These are phyloP conservation scores for Ceramica pisi DNA, from an alignment of 2,888 invertebrate genomes.

Conservation along the genomic window DNA sequence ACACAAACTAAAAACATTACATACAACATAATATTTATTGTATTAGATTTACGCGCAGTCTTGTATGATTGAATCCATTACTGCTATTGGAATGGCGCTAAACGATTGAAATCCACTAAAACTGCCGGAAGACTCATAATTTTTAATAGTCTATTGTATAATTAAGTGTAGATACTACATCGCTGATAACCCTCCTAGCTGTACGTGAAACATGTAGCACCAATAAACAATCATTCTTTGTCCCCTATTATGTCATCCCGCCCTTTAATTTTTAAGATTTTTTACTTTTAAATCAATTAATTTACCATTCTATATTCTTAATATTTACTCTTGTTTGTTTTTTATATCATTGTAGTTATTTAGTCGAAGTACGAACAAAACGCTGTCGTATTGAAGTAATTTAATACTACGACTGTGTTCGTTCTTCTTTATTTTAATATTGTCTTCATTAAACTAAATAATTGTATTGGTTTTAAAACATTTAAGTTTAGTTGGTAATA, in stretches of 20 bases:
- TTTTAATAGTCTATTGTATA: constrained; percentile 47
- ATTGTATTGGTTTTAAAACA: constrained; percentile 65
- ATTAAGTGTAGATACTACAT: constrained; percentile 48
- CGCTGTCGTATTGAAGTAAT: constrained; percentile 15
- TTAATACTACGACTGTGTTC: constrained; percentile 39
- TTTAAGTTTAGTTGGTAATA: constrained; percentile 62
- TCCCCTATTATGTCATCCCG: constrained; percentile 70
- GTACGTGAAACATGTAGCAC: constrained; percentile 30
- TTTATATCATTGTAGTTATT: constrained; percentile 67
- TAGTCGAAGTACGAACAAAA: constrained; percentile 62
- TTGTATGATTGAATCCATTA: constrained; percentile 40
- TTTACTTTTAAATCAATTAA: constrained; percentile 58
- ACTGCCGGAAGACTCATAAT: constrained; percentile 26
- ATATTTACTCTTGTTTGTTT: constrained; percentile 62
- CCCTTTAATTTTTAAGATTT: constrained; percentile 80
- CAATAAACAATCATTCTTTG: constrained; percentile 23
- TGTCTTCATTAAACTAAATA: constrained; percentile 41
- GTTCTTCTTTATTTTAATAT: constrained; percentile 48
- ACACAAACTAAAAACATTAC: constrained; percentile 24
- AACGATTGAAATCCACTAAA: constrained; percentile 27
- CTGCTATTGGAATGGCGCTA: constrained; percentile 36
- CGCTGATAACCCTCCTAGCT: constrained; percentile 20
- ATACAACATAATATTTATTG: constrained; percentile 41
- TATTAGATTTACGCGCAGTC: constrained; percentile 55
- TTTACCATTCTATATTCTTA: constrained; percentile 44